Conservation (phyloP, 2,113 vertebrate species). For the Hippocampus guttulatus region DNA sequence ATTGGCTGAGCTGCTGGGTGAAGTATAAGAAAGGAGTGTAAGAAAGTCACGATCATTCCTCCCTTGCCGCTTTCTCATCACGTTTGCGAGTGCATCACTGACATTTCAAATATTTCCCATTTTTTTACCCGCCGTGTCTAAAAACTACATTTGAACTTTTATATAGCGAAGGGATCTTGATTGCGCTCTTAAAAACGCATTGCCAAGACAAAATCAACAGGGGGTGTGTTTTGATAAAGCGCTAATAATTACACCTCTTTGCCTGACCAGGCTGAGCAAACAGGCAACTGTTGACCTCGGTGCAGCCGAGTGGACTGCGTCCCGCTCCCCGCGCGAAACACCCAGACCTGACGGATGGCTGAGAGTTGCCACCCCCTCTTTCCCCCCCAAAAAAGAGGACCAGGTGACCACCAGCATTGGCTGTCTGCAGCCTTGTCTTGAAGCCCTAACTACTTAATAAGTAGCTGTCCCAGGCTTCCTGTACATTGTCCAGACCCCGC, state of each 20-base stretch:
- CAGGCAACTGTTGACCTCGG: conserved; percentile 43
- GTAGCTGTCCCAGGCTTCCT: conserved; percentile 94
- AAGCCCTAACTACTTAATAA: conserved; percentile 95
- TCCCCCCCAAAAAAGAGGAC: conserved; percentile 45
- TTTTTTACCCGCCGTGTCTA: neutral
- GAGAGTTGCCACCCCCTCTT: conserved; percentile 27
- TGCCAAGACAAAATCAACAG: conserved; percentile 19
- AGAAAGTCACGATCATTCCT: conserved; percentile 45
- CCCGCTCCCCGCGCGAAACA: conserved; percentile 2
- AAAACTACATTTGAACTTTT: neutral
- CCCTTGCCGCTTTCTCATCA: conserved; percentile 44
- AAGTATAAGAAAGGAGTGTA: neutral
- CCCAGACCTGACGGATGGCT: conserved; percentile 41
- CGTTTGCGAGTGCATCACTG: conserved; percentile 20
- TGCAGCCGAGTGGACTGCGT: conserved; percentile 53
- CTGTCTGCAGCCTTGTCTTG: conserved; percentile 79
- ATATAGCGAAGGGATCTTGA: neutral
- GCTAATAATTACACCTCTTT: conserved; percentile 56
- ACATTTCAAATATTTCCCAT: neutral
- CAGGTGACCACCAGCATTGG: conserved; percentile 79
- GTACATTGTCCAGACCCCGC: conserved; percentile 90
- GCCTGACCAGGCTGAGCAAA: conserved; percentile 66
- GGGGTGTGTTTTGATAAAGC: conserved; percentile 53
- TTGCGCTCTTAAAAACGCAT: conserved; percentile 34
- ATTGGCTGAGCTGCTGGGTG: too few relatives aligned